phyloP scores from a whole-genome alignment of 2,113 vertebrate genomes.

The Corythornis cristatus region DNA sequence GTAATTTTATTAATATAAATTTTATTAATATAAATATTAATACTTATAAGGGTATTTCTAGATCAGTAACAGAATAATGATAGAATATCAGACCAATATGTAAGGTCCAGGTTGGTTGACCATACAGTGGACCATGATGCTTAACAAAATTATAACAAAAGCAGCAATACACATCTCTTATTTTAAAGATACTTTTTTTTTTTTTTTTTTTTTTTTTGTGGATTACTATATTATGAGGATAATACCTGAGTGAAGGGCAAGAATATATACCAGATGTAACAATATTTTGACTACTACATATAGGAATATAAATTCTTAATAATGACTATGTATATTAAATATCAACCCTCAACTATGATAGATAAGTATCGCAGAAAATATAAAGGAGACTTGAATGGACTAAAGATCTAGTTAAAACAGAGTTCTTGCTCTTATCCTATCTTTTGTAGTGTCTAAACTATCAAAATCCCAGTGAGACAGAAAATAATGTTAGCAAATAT shows the following conservation, averaged over 20 bases:
- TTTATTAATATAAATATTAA: too few species aligned
- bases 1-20: too few species aligned
- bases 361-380: background rate
- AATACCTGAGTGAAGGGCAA: background rate
- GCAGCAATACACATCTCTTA: rapidly evolving
- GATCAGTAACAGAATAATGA: background rate
- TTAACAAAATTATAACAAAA: background rate
- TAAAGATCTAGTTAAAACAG: background rate
- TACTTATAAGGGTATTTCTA: background rate
- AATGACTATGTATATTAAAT: background rate
- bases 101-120: rapidly evolving
- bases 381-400: background rate
- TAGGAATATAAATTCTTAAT: background rate
- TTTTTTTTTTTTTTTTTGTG: background rate
- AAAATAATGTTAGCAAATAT: background rate
- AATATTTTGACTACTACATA: background rate
- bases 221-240: background rate
- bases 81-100: rapidly evolving
- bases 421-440: background rate
- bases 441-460: background rate
- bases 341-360: background rate
- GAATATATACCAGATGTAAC: background rate
- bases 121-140: background rate
- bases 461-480: background rate
- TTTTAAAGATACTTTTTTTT: background rate